Base-by-base conservation (phyloP, 2,797 vertebrate genomes). In the Ataeniobius toweri region DNA sequence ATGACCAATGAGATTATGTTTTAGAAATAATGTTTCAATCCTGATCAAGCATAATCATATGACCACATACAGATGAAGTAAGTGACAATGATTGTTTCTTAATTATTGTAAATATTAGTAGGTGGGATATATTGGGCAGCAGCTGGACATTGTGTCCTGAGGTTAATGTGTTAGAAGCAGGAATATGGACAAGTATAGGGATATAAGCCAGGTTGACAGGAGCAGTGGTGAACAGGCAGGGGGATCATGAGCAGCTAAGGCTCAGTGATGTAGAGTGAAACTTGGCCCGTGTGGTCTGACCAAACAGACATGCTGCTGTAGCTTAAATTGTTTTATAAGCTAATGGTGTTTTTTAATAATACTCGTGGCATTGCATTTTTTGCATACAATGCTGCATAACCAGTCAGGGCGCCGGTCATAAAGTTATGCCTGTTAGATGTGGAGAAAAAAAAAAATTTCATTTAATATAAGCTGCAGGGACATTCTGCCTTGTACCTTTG, bases 401-500 rank as follows among this genome's bases (percentile, higher is more conserved):
- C 63, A 24, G 39, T 67, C 63, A 41, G 3, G 9, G 36, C 41
- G 36, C 22, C 3, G 31, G 31, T 65, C 61, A 20, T 10, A 18
- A 51, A 4, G 16, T 14, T 51, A 51, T 51, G 50, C 50, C 50
- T 51, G 50, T 44, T 14, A n/a, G 5, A 77, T 51, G 5, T 1
- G 74, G 44, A 70, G 9, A 76, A 59, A 55, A 31, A 31, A 31
- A 3, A 24, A 46, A 46, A 18, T 68, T 72, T 80, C 0, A 55
- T 28, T 76, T 74, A 76, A 73, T 68, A 75, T 39, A 51, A 69
- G 68, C 36, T 75, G 20, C 28, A 71, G 71, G 75, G 36, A 80
- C 24, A 76, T 48, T 44, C 7, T 63, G 22, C 74, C 71, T 82
- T 74, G 7, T 53, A 71, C 16, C 3, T 28, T n/a, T 81, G 7